phyloP scores from a whole-genome alignment of 2,113 vertebrate genomes.

The Rhea americana region DNA sequence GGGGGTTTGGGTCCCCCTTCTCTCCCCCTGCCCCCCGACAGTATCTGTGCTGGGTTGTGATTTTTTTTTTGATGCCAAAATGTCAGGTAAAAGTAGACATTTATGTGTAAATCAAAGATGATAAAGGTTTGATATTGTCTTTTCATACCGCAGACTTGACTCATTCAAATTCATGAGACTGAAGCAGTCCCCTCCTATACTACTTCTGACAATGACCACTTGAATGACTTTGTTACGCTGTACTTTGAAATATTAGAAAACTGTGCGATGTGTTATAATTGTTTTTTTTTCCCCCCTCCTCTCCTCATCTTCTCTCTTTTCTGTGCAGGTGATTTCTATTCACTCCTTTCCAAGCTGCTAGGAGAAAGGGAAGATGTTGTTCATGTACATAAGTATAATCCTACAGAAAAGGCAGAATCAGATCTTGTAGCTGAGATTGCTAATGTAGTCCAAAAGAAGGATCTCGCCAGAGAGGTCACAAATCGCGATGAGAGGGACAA shows the following conservation, averaged over 20 bases:
- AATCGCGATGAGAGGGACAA: constrained; percentile 77
- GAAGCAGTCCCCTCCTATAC: not conserved
- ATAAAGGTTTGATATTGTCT: not conserved
- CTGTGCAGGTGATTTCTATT: constrained; percentile 93
- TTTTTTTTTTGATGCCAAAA: not conserved
- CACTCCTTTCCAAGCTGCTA: constrained; percentile 93
- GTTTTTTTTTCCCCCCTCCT: constrained; percentile 29
- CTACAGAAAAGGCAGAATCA: constrained; percentile 83
- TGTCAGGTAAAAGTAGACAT: constrained; percentile 5
- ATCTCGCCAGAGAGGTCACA: constrained; percentile 79
- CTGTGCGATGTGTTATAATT: constrained; percentile 13
- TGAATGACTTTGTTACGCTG: not conserved
- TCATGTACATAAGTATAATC: constrained; percentile 85
- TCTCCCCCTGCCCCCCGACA: not conserved
- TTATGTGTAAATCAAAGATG: not conserved
- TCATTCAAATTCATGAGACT: not conserved
- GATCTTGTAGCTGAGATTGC: constrained; percentile 89
- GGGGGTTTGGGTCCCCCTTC: no score
- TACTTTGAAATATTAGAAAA: constrained; percentile 26
- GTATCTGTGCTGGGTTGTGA: not conserved
- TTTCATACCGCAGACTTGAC: not conserved
- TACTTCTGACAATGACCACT: not conserved
- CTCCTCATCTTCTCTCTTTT: constrained; percentile 72
- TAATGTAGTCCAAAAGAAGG: constrained; percentile 91
- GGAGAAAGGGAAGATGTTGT: constrained; percentile 89